These are phyloP conservation scores for Tiliacea citrago DNA, from an alignment of 2,888 invertebrate species.

Conservation along the genomic window DNA sequence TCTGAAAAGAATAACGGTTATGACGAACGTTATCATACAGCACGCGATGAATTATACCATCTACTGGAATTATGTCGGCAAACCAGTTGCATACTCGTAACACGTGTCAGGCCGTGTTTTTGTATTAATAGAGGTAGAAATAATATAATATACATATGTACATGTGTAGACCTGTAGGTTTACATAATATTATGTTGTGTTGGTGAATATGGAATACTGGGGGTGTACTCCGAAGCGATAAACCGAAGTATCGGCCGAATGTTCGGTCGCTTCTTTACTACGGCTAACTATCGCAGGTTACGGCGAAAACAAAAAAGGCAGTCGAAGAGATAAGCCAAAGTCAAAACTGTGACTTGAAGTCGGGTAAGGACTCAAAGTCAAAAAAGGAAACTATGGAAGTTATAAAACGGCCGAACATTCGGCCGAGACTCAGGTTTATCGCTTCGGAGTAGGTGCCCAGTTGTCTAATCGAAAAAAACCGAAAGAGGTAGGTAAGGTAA, in stretches of 20 bases:
- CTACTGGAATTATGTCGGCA: conserved; percentile 46
- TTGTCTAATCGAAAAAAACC: conserved; percentile 6
- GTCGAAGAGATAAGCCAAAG: no score
- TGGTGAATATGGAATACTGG: not conserved
- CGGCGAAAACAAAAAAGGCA: no score
- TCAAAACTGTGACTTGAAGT: no score
- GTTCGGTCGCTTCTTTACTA: no score
- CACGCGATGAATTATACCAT: conserved; percentile 56
- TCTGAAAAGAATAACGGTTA: conserved; percentile 66
- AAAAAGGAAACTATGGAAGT: no score
- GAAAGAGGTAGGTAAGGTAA: not conserved
- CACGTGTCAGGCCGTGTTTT: not conserved
- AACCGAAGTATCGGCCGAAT: no score
- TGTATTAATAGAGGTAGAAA: not conserved
- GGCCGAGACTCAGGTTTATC: no score
- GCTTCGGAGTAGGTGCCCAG: no score
- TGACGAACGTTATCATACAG: conserved; percentile 54
- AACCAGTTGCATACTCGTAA: conserved; percentile 6
- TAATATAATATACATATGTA: not conserved
- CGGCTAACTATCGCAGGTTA: no score
- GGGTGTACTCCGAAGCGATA: no score
- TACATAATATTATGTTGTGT: not conserved
- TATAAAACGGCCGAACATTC: no score
- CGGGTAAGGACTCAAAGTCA: no score
- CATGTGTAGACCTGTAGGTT: not conserved